Evolutionary conservation across 2,797 vertebrate species (phyloP), one percentile per base, ranked within the genome.

Genomic region (Sebastes variabilis): DNA sequence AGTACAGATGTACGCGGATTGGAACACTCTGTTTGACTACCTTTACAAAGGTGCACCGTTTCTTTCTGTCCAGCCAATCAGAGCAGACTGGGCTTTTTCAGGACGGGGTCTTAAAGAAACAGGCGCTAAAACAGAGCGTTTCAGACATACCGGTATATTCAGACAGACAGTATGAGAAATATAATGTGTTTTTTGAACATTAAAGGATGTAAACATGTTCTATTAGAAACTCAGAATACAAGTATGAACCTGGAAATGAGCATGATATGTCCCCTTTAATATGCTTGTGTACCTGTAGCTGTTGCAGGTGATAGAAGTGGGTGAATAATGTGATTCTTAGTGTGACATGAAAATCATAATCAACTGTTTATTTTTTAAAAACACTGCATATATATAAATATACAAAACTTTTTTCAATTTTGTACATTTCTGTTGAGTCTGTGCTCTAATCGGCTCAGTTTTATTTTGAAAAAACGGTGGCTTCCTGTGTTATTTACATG

Each of bases 351-450:
- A 14, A 5, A 32, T 61, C 25, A 49, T 8, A 30, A 60, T 61
- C 2, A 32, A 27, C 12, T 30, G 30, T 82, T 80, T 58, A 66
- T 72, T 80, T 62, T 49, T 66, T 11, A 8, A 55, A 83, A 83
- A 75, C 38, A 70, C 22, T 36, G 22, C 18, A 64, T 10, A 12
- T 14, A 34, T 56, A 62, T 29, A 75, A 38, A 61, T 58, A 76
- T 66, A 77, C 38, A 81, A 77, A 80, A 69, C 10, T 42, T 1
- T 9, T 10, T n/a, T 4, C 3, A 20, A 18, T 6, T 27, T 75
- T 55, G 5, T 4, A 20, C 9, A 22, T 30, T 18, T n/a, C 32
- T 70, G 29, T 10, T 34, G 55, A 18, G 12, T 14, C 11, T n/a
- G 18, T 13, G 18, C 2, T 30, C 8, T 29, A 16, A 60, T 30